A percentile compares a stretch with the other conserved stretches of the same genome.
Evolutionary conservation across 1,140 invertebrate genomes (phyloP).

Genomic region (Oscheius sp.): DNA sequence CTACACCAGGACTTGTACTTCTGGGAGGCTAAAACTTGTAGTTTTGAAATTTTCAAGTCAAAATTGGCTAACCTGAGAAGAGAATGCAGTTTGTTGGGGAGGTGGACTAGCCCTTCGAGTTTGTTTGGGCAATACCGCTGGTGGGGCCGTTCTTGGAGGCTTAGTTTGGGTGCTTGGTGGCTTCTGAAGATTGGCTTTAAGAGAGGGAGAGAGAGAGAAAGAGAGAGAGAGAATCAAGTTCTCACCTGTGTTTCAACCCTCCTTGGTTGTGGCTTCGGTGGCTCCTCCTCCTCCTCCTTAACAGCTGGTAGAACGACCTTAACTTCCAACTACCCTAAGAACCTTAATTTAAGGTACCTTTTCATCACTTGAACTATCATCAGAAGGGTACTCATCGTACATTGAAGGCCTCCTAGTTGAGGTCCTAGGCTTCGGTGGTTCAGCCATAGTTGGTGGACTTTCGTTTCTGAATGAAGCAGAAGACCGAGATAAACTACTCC

Average conservation of each 20-base stretch:
- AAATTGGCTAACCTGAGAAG: background rate
- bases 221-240: background rate
- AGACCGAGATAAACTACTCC: too few species aligned
- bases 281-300: background rate
- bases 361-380: background rate
- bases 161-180: background rate
- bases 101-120: background rate
- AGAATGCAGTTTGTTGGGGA: background rate
- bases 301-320: too few species aligned
- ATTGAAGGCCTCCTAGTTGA: background rate
- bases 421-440: background rate
- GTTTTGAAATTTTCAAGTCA: background rate
- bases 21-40: background rate
- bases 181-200: background rate
- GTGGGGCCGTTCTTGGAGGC: background rate
- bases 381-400: background rate
- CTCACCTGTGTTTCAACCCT: background rate
- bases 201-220: background rate
- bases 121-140: too few species aligned
- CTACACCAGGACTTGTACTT: slow-evolving; percentile 6
- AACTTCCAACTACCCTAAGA: too few species aligned
- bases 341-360: background rate
- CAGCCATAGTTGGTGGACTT: background rate
- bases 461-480: too few species aligned
- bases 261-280: background rate